Conservation (phyloP, 2,888 invertebrate species). For the Acanthacorydalis orientalis region DNA sequence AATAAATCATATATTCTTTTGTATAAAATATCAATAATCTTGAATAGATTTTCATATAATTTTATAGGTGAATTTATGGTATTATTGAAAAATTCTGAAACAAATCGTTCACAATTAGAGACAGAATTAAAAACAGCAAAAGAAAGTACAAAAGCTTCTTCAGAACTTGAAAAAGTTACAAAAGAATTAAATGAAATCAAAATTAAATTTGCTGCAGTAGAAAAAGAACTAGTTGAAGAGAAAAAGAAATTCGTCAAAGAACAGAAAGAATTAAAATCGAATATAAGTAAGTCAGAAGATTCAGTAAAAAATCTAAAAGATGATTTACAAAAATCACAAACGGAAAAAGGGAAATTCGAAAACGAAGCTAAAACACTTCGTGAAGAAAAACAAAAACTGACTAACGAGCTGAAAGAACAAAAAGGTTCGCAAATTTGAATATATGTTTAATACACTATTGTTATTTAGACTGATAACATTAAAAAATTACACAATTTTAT, state of each 20-base stretch:
- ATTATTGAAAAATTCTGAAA: constrained; percentile 41
- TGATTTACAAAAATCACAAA: not conserved
- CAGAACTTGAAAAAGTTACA: constrained; percentile 27
- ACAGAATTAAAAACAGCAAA: constrained; percentile 22
- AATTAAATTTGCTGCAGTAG: constrained; percentile 30
- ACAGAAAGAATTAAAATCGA: constrained; percentile 37
- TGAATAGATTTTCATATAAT: constrained; percentile 2
- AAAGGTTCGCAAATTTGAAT: not conserved
- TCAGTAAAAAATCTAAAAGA: not conserved
- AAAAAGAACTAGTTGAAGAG: constrained; percentile 33
- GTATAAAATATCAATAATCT: not conserved
- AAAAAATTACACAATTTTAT: too few species aligned
- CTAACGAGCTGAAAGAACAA: not conserved
- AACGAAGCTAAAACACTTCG: not conserved
- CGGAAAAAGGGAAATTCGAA: not conserved
- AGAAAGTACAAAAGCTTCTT: constrained; percentile 10
- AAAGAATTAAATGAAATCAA: constrained; percentile 36
- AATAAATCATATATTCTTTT: not conserved
- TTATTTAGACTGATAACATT: too few species aligned
- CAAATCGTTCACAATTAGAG: constrained; percentile 29
- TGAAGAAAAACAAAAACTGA: not conserved
- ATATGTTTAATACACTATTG: too few species aligned
- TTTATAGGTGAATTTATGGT: constrained; percentile 38
- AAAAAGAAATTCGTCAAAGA: constrained; percentile 39
- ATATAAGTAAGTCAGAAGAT: constrained; percentile 25